A percentile compares a stretch with the other conserved stretches of the same genome.
Evolutionary conservation across 2,888 invertebrate species (phyloP).

Genomic region (Zaprionus lineosus): DNA sequence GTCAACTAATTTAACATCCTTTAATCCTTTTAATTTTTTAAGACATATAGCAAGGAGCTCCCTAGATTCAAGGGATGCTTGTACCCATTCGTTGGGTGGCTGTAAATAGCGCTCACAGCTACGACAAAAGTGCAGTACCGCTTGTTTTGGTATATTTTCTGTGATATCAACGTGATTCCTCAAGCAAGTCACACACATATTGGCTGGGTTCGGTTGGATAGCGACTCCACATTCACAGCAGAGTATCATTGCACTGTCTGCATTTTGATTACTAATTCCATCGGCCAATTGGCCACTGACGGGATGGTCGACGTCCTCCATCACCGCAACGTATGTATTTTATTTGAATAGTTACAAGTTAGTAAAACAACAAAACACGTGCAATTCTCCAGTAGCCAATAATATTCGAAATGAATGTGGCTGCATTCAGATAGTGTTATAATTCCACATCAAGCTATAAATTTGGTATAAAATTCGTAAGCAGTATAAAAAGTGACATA

Average conservation of each 20-base stretch:
- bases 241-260: slow-evolving; percentile 81
- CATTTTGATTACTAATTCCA: slow-evolving; percentile 11
- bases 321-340: slow-evolving; percentile 8
- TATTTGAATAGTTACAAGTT: slow-evolving; percentile 7
- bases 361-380: slow-evolving; percentile 42
- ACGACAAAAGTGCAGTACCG: slow-evolving; percentile 93
- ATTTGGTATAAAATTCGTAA: no score
- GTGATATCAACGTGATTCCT: slow-evolving; percentile 96
- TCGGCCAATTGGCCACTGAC: slow-evolving; percentile 43
- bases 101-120: slow-evolving; percentile 97
- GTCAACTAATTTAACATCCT: slow-evolving; percentile 94
- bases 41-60: slow-evolving; percentile 95
- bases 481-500: no score
- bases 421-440: neutral
- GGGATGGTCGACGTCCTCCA: slow-evolving; percentile 52
- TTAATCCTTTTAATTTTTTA: slow-evolving; percentile 94
- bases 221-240: slow-evolving; percentile 97
- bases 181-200: slow-evolving; percentile 98
- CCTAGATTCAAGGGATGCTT: slow-evolving; percentile 92
- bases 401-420: slow-evolving; percentile 8
- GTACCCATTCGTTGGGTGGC: slow-evolving; percentile 95
- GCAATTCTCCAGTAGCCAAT: slow-evolving; percentile 25
- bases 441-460: slow-evolving; percentile 25
- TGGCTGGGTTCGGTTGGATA: slow-evolving; percentile 97
- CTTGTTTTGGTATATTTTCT: slow-evolving; percentile 97